Conservation (phyloP, 2,888 invertebrate genomes). For the Conops quadrifasciatus region DNA sequence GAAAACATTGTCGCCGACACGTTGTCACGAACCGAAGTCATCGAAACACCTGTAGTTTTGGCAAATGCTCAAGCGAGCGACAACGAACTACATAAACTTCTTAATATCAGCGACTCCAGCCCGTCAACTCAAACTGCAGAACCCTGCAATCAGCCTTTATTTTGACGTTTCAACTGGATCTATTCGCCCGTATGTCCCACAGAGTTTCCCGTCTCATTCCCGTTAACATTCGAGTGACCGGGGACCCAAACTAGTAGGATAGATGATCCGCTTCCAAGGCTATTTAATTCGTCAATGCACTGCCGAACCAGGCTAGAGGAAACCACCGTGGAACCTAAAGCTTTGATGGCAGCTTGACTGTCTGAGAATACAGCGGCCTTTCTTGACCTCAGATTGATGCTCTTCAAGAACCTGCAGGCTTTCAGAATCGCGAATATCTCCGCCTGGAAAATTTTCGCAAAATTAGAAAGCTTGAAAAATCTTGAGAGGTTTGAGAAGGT, state of each 20-base stretch:
- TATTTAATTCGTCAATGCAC: too few species aligned
- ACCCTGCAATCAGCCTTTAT: background rate
- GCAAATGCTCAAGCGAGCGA: background rate
- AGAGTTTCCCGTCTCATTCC: too few species aligned
- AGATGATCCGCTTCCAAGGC: too few species aligned
- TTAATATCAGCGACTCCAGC: background rate
- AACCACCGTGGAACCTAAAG: too few species aligned
- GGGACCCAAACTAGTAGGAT: too few species aligned
- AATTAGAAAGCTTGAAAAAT: background rate
- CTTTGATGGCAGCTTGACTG: too few species aligned
- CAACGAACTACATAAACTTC: conserved; percentile 5
- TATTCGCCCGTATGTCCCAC: conserved; percentile 12
- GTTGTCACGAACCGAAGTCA: too few species aligned
- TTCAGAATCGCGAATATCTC: background rate
- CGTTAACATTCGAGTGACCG: too few species aligned
- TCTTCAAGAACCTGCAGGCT: background rate
- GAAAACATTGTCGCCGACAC: conserved; percentile 5
- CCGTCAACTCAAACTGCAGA: background rate
- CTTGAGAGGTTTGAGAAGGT: too few species aligned
- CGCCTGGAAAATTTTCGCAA: background rate
- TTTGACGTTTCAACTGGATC: conserved; percentile 1
- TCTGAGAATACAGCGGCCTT: too few species aligned
- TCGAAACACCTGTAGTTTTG: background rate
- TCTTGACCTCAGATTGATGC: background rate
- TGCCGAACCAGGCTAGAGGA: too few species aligned